Conservation (phyloP, 2,888 invertebrate genomes). For the Rhabditoides inermis region DNA sequence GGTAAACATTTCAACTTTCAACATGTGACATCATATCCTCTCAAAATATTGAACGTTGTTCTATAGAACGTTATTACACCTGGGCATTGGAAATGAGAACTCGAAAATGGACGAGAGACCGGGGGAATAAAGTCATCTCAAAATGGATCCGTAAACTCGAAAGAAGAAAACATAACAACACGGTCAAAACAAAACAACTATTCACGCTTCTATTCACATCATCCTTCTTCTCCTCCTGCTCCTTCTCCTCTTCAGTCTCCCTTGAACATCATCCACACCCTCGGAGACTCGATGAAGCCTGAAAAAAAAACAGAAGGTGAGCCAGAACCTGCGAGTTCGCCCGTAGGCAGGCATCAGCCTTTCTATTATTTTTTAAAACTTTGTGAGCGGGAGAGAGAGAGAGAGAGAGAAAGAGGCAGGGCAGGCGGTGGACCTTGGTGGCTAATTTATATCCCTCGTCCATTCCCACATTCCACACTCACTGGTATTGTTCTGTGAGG, state of each 20-base stretch:
- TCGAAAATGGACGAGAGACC: too few species aligned
- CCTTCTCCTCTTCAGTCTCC: slow-evolving; percentile 39
- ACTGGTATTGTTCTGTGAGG: slow-evolving; percentile 46
- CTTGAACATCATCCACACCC: slow-evolving; percentile 52
- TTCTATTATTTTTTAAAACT: background rate
- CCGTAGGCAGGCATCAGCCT: background rate
- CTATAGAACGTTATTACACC: too few species aligned
- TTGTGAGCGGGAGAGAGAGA: background rate
- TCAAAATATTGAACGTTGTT: too few species aligned
- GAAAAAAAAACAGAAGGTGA: slow-evolving; percentile 14
- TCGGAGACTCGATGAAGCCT: slow-evolving; percentile 51
- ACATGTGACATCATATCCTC: too few species aligned
- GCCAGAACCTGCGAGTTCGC: background rate
- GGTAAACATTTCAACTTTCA: too few species aligned
- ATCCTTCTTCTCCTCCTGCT: too few species aligned
- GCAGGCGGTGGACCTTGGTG: background rate
- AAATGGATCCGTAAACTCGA: too few species aligned
- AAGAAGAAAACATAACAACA: background rate
- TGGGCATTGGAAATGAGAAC: too few species aligned
- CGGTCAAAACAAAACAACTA: background rate
- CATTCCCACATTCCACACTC: slow-evolving; percentile 4
- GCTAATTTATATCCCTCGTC: background rate
- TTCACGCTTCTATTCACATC: too few species aligned
- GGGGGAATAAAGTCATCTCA: too few species aligned
- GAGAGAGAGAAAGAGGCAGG: background rate